Percentiles rank a stretch among this genome's conserved stretches.
These are phyloP conservation scores for Ectropis grisescens DNA, from an alignment of 1,140 invertebrate genomes.

Conservation along the genomic window DNA sequence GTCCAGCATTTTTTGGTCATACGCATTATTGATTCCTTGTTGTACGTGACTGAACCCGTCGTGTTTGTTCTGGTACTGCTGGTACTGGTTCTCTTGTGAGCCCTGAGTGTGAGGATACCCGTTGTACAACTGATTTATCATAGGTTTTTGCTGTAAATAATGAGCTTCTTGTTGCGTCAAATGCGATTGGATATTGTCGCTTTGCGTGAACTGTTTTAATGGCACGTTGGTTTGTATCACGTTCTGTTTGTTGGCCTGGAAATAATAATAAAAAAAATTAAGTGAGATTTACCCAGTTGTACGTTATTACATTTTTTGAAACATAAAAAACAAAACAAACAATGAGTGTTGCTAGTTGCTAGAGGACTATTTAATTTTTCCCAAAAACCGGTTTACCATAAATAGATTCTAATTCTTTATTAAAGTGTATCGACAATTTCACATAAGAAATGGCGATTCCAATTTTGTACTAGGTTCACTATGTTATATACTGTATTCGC, in stretches of 20 bases:
- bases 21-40: constrained; percentile 52
- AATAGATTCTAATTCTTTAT: too few species aligned
- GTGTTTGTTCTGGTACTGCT: constrained; percentile 52
- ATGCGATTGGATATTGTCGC: constrained; percentile 59
- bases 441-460: too few species aligned
- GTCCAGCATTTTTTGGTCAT: constrained; percentile 64
- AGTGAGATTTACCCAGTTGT: too few species aligned
- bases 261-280: constrained; percentile 11
- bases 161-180: constrained; percentile 65
- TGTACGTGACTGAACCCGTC: constrained; percentile 56
- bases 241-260: constrained; percentile 65
- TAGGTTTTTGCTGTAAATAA: constrained; percentile 65
- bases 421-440: too few species aligned
- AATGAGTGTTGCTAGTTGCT: too few species aligned
- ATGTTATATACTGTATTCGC: too few species aligned
- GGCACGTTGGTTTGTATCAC: constrained; percentile 63
- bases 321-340: too few species aligned
- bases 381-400: too few species aligned
- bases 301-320: too few species aligned
- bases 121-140: constrained; percentile 58
- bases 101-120: constrained; percentile 44
- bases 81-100: constrained; percentile 48
- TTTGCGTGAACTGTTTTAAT: constrained; percentile 66
- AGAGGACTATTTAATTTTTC: too few species aligned
- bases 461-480: too few species aligned